Evolutionary conservation across 2,113 vertebrate species (phyloP).

Genomic region (Toxotes jaculatrix): DNA sequence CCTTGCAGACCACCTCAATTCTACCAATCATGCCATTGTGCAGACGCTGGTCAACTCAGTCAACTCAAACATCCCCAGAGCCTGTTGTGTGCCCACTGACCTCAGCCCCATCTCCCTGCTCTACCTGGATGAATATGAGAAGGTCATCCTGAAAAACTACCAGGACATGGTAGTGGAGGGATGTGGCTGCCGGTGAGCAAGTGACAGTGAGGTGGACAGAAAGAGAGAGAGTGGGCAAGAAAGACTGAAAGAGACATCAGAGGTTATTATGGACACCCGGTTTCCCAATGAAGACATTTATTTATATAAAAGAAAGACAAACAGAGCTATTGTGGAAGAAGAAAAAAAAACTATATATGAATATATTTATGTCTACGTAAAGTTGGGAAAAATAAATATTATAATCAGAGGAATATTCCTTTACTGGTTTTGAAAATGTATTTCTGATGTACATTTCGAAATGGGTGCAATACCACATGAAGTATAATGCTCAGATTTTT

Average conservation of each 20-base stretch:
- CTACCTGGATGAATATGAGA: conserved; percentile 98
- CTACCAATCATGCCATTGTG: conserved; percentile 98
- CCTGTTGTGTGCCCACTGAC: conserved; percentile 98
- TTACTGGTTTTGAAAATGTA: conserved; percentile 97
- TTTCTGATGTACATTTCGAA: conserved; percentile 99
- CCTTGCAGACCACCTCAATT: conserved; percentile 97
- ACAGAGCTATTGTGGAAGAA: conserved; percentile 92
- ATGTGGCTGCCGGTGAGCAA: conserved; percentile 93
- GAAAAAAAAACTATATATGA: conserved; percentile 88
- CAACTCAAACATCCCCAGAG: conserved; percentile 98
- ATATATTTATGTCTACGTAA: conserved; percentile 99
- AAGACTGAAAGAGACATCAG: conserved; percentile 65
- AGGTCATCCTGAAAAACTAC: conserved; percentile 99
- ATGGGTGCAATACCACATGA: conserved; percentile 99
- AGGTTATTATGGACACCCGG: conserved; percentile 90
- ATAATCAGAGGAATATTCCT: conserved; percentile 99
- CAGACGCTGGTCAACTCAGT: conserved; percentile 99
- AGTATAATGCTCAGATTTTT: conserved; percentile 99
- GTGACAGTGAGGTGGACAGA: conserved; percentile 16
- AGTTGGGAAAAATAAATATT: conserved; percentile 99
- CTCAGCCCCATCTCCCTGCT: conserved; percentile 98
- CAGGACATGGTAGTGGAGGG: conserved; percentile 99
- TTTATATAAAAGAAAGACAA: conserved; percentile 94
- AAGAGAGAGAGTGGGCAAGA: conserved; percentile 19
- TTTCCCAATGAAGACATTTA: conserved; percentile 99